Percentiles rank a stretch among this genome's conserved stretches.
Conservation (phyloP, 2,113 vertebrate genomes). For the Pelodiscus sinensis region DNA sequence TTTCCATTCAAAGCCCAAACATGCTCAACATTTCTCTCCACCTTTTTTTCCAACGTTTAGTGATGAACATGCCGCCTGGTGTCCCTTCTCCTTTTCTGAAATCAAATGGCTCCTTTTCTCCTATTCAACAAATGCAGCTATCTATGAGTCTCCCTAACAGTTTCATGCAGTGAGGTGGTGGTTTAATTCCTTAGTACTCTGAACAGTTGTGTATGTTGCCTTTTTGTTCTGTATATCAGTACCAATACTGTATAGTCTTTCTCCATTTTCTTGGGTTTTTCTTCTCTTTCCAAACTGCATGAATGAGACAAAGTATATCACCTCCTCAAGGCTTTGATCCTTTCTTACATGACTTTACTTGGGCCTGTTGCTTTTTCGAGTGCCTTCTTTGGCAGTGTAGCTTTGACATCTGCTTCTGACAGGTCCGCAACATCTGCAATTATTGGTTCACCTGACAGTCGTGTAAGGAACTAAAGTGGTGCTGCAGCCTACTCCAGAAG, state of each 20-base stretch:
- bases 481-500: no score
- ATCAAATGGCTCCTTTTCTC: no score
- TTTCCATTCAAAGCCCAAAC: background rate
- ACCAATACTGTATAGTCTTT: no score
- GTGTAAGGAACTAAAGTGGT: no score
- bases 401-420: background rate
- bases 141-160: background rate
- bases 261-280: background rate
- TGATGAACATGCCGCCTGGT: background rate
- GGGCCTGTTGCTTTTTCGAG: background rate
- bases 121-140: background rate
- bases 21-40: background rate
- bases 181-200: background rate
- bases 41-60: background rate
- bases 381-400: background rate
- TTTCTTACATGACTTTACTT: background rate
- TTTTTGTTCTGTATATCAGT: background rate
- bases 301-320: background rate
- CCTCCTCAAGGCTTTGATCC: background rate
- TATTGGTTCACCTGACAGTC: background rate
- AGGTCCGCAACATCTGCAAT: background rate
- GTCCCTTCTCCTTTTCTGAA: background rate
- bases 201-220: background rate
- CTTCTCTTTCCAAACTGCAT: background rate
- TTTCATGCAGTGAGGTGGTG: background rate